Percentiles rank a stretch among this genome's conserved stretches.
These are phyloP conservation scores for Macroglossus sobrinus DNA, from an alignment of 2,113 vertebrate species.

Conservation along the genomic window DNA sequence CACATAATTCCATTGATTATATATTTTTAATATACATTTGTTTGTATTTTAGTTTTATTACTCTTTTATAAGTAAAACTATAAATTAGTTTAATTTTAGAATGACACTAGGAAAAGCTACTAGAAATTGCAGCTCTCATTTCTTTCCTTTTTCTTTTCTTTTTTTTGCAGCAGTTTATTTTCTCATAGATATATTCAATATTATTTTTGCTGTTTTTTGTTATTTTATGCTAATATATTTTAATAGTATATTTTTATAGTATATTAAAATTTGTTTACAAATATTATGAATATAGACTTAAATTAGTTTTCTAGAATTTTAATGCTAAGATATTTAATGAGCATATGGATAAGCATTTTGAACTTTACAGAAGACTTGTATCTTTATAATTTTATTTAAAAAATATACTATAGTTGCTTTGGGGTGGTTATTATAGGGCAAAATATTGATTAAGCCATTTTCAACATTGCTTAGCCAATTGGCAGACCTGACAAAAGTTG, in stretches of 20 bases:
- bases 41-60: neutral
- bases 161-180: neutral
- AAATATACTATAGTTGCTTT: neutral
- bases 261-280: neutral
- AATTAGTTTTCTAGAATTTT: neutral
- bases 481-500: neutral
- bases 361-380: neutral
- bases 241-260: neutral
- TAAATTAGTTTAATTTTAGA: neutral
- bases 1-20: neutral
- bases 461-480: neutral
- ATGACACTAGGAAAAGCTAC: neutral
- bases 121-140: neutral
- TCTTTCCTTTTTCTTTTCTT: neutral
- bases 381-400: neutral
- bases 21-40: neutral
- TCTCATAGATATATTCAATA: neutral
- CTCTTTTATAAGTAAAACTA: neutral
- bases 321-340: neutral
- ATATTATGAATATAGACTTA: neutral
- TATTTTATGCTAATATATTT: neutral
- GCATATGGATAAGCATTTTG: neutral
- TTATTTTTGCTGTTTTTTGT: neutral
- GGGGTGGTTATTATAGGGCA: neutral
- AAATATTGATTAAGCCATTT: neutral